phyloP scores from a whole-genome alignment of 37 sponge, comb jelly and placozoan species.

The Chondrilla cf. caribensis region DNA sequence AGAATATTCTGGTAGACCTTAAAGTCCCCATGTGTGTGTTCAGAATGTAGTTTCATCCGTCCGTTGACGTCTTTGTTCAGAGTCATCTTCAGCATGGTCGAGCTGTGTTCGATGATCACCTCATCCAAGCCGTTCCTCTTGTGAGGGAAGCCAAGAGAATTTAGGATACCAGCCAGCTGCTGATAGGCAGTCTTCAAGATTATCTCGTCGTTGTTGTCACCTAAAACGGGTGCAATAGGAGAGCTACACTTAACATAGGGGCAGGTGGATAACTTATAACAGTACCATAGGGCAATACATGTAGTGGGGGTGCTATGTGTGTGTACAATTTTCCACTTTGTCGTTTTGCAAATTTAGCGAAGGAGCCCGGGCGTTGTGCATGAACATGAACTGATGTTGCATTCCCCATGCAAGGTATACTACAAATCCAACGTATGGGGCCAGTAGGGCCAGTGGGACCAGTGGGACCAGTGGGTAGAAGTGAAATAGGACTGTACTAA shows the following conservation, averaged over 20 bases:
- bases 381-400: too few relatives aligned
- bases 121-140: not conserved
- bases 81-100: not conserved
- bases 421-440: too few relatives aligned
- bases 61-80: not conserved
- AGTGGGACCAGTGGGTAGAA: too few relatives aligned
- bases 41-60: not conserved
- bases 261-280: not conserved
- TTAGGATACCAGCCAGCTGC: not conserved
- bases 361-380: too few relatives aligned
- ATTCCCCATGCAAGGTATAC: too few relatives aligned
- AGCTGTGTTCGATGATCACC: not conserved
- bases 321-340: too few relatives aligned
- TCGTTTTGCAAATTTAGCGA: too few relatives aligned
- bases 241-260: not conserved
- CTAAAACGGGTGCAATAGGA: not conserved
- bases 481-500: too few relatives aligned
- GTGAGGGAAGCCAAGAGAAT: not conserved
- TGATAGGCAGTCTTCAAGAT: not conserved
- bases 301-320: too few relatives aligned
- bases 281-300: not conserved
- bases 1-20: not conserved
- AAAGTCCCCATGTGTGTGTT: not conserved
- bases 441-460: too few relatives aligned
- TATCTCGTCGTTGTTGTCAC: too few relatives aligned